A percentile compares a stretch with the other conserved stretches of the same genome.
These are phyloP conservation scores for Pteronotus mesoamericanus DNA, from an alignment of 2,797 vertebrate genomes.

Conservation along the genomic window DNA sequence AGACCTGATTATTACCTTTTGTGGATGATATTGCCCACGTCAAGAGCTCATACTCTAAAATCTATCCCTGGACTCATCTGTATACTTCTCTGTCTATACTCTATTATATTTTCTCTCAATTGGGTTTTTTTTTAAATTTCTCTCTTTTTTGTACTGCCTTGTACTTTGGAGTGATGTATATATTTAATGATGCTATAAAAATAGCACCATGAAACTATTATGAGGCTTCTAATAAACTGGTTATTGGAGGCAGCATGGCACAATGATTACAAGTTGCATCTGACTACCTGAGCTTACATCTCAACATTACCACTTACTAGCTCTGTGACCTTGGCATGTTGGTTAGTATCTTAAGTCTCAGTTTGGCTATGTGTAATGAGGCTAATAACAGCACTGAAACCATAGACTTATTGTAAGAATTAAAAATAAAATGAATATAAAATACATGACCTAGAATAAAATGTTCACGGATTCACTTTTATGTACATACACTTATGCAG, in stretches of 20 bases:
- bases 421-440: not conserved
- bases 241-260: not conserved
- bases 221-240: not conserved
- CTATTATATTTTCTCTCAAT: not conserved
- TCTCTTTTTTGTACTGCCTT: not conserved
- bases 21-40: not conserved
- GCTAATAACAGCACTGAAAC: not conserved
- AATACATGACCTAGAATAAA: not conserved
- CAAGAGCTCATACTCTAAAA: not conserved
- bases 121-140: not conserved
- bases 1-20: not conserved
- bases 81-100: not conserved
- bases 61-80: not conserved
- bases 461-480: not conserved
- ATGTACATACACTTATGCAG: not conserved
- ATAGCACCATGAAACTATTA: not conserved
- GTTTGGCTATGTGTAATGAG: not conserved
- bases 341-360: not conserved
- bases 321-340: not conserved
- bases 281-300: not conserved
- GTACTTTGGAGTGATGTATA: not conserved
- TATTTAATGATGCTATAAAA: not conserved
- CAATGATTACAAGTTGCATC: not conserved
- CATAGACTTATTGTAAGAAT: not conserved
- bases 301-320: not conserved